phyloP scores from a whole-genome alignment of 2,113 vertebrate genomes.

The Passer montanus region DNA sequence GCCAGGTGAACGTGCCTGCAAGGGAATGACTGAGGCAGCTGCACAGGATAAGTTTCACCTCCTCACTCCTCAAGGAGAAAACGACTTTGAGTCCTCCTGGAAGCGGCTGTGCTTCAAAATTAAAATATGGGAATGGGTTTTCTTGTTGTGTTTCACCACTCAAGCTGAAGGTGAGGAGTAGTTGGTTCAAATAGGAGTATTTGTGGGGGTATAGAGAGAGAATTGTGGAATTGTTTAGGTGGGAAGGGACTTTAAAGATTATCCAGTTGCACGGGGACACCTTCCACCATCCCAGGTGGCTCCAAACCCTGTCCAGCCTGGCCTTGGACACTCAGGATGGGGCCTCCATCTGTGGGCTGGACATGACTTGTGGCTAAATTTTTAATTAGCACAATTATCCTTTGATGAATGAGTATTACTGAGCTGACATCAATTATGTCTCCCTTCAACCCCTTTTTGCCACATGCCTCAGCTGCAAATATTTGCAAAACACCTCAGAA shows the following conservation, averaged over 20 bases:
- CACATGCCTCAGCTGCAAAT: not conserved
- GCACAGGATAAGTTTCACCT: constrained; percentile 5
- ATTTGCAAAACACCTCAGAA: not conserved
- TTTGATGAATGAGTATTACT: not conserved
- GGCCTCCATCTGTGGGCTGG: not conserved
- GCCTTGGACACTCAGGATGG: not conserved
- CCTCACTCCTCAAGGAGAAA: not conserved
- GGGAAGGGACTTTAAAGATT: not conserved
- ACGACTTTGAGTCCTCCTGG: not conserved
- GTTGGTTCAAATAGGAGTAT: not conserved
- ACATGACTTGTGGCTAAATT: not conserved
- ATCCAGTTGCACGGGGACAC: not conserved
- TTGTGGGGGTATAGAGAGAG: not conserved
- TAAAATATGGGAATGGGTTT: not conserved
- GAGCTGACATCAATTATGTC: not conserved
- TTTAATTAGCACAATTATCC: not conserved
- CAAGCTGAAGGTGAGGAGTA: not conserved
- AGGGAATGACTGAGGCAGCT: constrained; percentile 25
- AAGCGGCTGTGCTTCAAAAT: not conserved
- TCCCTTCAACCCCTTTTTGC: not conserved
- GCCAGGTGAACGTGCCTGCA: not conserved
- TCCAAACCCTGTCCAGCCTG: not conserved
- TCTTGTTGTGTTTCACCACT: not conserved
- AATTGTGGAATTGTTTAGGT: not conserved
- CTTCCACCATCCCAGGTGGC: not conserved